These are phyloP conservation scores for Eonycteris spelaea DNA, from an alignment of 2,113 vertebrate genomes.

Conservation along the genomic window DNA sequence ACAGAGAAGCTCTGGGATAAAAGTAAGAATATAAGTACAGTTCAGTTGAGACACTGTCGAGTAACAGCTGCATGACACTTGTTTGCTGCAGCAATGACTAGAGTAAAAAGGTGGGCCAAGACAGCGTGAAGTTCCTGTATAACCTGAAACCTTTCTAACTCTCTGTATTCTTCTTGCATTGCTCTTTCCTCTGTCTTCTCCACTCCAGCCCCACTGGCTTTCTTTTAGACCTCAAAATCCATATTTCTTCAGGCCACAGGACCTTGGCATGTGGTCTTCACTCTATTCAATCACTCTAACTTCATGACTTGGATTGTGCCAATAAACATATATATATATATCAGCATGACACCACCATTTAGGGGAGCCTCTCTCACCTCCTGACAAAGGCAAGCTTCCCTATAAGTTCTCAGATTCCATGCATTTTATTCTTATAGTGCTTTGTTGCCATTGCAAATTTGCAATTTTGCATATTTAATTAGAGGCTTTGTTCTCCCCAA, in stretches of 20 bases:
- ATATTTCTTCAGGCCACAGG: background rate
- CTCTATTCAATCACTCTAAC: background rate
- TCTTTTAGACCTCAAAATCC: background rate
- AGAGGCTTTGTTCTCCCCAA: background rate
- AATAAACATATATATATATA: background rate
- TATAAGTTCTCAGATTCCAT: background rate
- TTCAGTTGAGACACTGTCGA: background rate
- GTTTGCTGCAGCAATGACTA: background rate
- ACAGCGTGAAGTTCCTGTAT: background rate
- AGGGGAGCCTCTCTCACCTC: background rate
- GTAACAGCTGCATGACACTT: background rate
- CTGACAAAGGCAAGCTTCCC: background rate
- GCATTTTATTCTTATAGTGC: background rate
- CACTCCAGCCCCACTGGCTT: background rate
- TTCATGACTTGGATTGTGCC: background rate
- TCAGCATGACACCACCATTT: background rate
- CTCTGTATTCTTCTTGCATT: background rate
- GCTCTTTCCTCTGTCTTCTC: background rate
- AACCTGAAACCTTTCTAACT: background rate
- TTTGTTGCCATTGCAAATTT: background rate
- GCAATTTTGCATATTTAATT: background rate
- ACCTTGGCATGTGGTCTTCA: background rate
- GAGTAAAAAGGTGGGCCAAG: background rate
- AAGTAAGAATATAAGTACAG: background rate
- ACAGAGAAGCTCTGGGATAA: background rate